These are phyloP conservation scores for Diadema setosum DNA, from an alignment of 35 echinoderm and acorn worm genomes.

Conservation along the genomic window DNA sequence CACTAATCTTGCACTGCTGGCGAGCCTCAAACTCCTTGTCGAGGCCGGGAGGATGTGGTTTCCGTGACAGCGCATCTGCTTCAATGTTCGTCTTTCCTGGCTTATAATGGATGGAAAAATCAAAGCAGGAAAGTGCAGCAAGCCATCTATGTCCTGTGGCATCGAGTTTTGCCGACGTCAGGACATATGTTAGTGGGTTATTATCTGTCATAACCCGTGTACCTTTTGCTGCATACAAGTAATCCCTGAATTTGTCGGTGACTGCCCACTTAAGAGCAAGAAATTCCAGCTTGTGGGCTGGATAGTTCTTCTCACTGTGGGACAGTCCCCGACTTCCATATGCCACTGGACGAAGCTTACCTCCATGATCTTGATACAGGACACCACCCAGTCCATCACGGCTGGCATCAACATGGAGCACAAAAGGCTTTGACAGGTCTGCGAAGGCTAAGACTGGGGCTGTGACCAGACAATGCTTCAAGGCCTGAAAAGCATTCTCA, in stretches of 20 bases:
- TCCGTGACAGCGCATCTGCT: conserved; percentile 37
- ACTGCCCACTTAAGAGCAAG: conserved; percentile 49
- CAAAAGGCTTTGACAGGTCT: conserved; percentile 48
- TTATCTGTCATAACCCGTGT: conserved; percentile 23
- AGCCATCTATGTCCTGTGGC: conserved; percentile 42
- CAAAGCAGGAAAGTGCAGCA: background rate
- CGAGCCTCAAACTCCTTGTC: no score
- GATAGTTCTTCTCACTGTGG: conserved; percentile 32
- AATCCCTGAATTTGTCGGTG: conserved; percentile 40
- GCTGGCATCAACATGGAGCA: conserved; percentile 37
- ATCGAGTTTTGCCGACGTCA: conserved; percentile 15
- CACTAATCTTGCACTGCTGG: no score
- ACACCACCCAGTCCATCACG: conserved; percentile 62
- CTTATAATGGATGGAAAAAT: conserved; percentile 29
- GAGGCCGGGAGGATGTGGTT: no score
- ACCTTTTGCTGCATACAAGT: background rate
- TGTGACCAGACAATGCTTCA: conserved; percentile 14
- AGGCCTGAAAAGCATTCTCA: conserved; percentile 38
- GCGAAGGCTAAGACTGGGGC: conserved; percentile 74
- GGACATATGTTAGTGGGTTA: conserved; percentile 31
- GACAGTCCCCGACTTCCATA: conserved; percentile 41
- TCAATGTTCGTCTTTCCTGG: conserved; percentile 1
- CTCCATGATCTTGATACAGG: conserved; percentile 27
- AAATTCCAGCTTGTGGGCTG: conserved; percentile 58
- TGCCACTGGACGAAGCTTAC: conserved; percentile 27